Evolutionary conservation across 2,888 invertebrate species (phyloP).

Genomic region (Drosophila mayaguana): DNA sequence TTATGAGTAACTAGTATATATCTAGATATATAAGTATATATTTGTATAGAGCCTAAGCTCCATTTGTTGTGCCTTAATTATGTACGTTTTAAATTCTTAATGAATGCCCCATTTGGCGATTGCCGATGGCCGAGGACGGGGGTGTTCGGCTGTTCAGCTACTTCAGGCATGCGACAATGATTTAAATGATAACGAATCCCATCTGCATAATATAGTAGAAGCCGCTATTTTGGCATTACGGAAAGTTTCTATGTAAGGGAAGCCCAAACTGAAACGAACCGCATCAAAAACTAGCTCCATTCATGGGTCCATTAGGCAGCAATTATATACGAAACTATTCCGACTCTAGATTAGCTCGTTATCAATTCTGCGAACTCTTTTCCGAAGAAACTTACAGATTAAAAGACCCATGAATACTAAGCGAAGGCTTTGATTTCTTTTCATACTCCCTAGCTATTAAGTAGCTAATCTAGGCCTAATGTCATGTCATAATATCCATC

Average conservation of each 20-base stretch:
- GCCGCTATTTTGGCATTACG: constrained; percentile 42
- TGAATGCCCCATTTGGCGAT: constrained; percentile 70
- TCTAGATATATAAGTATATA: constrained; percentile 34
- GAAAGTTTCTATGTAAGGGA: constrained; percentile 22
- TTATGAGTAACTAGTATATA: constrained; percentile 25
- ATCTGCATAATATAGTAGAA: constrained; percentile 61
- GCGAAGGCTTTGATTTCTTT: background rate
- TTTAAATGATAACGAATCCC: constrained; percentile 74
- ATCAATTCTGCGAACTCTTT: background rate
- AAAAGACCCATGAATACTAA: background rate
- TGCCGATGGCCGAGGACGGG: constrained; percentile 13
- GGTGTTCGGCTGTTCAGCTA: constrained; percentile 11
- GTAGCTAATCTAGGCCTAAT: background rate
- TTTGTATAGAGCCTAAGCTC: constrained; percentile 33
- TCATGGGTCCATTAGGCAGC: constrained; percentile 49
- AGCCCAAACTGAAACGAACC: constrained; percentile 14
- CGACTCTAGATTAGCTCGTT: background rate
- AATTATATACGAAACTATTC: background rate
- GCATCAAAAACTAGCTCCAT: constrained; percentile 31
- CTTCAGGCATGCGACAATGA: constrained; percentile 64
- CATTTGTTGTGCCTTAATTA: constrained; percentile 79
- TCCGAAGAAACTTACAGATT: background rate
- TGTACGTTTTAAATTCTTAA: constrained; percentile 77
- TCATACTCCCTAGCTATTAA: background rate
- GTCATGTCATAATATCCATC: background rate